Conservation (phyloP, 35 echinoderm and acorn worm genomes). For the Strongylocentrotus purpuratus region DNA sequence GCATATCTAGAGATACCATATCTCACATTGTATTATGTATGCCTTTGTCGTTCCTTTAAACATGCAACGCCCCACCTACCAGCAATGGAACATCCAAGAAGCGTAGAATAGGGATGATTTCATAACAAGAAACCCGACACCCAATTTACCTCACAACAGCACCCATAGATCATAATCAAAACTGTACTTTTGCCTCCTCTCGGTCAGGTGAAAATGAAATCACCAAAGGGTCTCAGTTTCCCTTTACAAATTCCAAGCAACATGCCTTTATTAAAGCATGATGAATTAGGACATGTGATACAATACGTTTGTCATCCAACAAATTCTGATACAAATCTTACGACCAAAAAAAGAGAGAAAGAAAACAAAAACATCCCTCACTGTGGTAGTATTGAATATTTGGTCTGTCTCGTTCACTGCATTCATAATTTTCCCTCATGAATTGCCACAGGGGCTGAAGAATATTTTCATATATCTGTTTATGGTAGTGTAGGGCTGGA, state of each 20-base stretch:
- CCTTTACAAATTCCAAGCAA: not conserved
- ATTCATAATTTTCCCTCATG: not conserved
- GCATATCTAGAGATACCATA: too few species aligned
- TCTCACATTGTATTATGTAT: too few species aligned
- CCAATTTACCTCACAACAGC: not conserved
- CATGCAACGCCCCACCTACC: too few species aligned
- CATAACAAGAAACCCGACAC: constrained; percentile 1
- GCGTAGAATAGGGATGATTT: not conserved
- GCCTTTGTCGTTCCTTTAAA: too few species aligned
- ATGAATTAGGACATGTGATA: not conserved
- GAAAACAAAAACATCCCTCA: not conserved
- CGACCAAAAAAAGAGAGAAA: not conserved
- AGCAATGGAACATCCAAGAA: too few species aligned
- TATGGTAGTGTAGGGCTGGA: not conserved
- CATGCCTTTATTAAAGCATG: not conserved
- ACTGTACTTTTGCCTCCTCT: not conserved
- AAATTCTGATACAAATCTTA: not conserved
- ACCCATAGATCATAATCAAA: not conserved
- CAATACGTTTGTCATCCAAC: not conserved
- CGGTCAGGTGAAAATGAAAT: not conserved
- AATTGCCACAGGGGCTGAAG: not conserved
- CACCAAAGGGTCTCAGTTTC: not conserved
- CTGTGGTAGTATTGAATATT: not conserved
- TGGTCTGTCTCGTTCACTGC: not conserved
- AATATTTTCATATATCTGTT: constrained; percentile 1